These are phyloP conservation scores for Xylocampa areola DNA, from an alignment of 2,888 invertebrate genomes.

Conservation along the genomic window DNA sequence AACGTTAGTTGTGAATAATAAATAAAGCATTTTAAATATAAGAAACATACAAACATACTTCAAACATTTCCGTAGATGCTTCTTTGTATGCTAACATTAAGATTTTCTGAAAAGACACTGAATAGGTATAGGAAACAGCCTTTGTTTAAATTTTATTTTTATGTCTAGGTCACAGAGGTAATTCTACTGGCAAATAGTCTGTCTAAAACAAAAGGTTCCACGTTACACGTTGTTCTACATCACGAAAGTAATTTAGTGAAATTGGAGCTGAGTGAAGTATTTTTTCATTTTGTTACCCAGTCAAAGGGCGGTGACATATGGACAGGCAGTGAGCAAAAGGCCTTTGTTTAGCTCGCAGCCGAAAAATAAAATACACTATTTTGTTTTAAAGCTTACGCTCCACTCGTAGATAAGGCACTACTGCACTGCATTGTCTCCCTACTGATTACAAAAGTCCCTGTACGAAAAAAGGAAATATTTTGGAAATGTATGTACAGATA, in stretches of 20 bases:
- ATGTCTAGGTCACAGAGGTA: background rate
- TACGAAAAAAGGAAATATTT: constrained; percentile 20
- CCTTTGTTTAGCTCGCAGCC: constrained; percentile 38
- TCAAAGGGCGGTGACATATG: constrained; percentile 45
- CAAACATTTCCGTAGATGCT: too few species aligned
- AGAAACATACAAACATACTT: too few species aligned
- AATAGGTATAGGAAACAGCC: too few species aligned
- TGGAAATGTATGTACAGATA: constrained; percentile 19
- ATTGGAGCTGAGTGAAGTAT: constrained; percentile 20
- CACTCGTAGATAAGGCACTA: constrained; percentile 21
- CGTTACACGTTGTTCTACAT: constrained; percentile 4
- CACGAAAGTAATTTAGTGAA: constrained; percentile 28
- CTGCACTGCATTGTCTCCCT: too few species aligned
- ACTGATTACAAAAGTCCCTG: constrained; percentile 21
- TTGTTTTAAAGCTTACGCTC: constrained; percentile 37
- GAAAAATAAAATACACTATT: constrained; percentile 39
- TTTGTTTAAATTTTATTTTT: background rate
- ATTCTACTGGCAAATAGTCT: too few species aligned
- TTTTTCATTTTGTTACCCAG: constrained; percentile 48
- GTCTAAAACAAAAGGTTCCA: constrained; percentile 5
- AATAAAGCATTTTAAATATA: background rate
- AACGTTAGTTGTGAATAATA: too few species aligned
- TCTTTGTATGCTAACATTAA: too few species aligned
- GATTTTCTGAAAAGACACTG: too few species aligned
- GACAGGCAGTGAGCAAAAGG: constrained; percentile 30